Conservation (phyloP, 2,113 vertebrate genomes). For the Tachysurus fulvidraco region DNA sequence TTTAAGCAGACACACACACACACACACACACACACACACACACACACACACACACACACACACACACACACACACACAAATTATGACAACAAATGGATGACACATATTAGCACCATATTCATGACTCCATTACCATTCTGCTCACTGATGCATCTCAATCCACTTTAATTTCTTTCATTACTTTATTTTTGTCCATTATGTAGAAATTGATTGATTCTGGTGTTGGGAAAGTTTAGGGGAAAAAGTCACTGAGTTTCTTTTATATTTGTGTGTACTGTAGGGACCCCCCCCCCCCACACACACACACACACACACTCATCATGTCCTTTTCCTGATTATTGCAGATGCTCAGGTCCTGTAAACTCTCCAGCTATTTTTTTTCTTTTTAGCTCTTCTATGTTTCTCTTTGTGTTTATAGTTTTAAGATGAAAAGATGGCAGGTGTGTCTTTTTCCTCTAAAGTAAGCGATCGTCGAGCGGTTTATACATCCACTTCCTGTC, state of each 20-base stretch:
- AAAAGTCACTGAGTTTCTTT: background rate
- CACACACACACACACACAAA: background rate
- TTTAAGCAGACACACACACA: no score
- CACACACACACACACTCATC: background rate
- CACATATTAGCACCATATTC: background rate
- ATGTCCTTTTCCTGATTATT: background rate
- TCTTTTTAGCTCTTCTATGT: conserved; percentile 56
- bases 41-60: no score
- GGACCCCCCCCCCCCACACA: background rate
- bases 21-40: background rate
- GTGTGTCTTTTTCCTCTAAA: conserved; percentile 54
- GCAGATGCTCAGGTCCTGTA: background rate
- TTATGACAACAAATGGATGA: background rate
- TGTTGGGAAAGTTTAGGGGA: background rate
- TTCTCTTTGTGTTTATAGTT: conserved; percentile 74
- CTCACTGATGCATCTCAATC: background rate
- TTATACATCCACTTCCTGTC: conserved; percentile 75
- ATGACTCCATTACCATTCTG: background rate
- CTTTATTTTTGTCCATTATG: background rate
- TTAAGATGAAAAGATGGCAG: conserved; percentile 66
- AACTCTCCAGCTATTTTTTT: background rate
- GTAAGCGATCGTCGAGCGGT: conserved; percentile 72
- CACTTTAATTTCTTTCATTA: background rate
- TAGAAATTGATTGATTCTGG: background rate
- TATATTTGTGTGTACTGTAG: background rate